These are phyloP conservation scores for Caradrina kadenii DNA, from an alignment of 2,888 invertebrate genomes.

Conservation along the genomic window DNA sequence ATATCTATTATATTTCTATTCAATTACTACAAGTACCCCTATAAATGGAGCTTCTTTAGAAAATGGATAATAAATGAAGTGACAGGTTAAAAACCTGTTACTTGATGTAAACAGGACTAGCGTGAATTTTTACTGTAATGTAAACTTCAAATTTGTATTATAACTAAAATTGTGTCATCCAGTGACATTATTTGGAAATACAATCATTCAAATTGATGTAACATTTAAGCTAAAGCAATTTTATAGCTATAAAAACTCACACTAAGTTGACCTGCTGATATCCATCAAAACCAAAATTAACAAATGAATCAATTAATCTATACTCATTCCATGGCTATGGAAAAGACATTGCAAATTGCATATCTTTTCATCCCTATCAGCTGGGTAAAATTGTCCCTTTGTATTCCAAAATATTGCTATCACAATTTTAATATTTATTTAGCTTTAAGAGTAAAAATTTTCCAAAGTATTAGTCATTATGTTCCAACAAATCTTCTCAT, in stretches of 20 bases:
- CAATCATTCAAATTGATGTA: no score
- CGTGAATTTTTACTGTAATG: no score
- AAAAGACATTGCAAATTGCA: background rate
- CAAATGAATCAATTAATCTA: background rate
- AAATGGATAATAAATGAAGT: background rate
- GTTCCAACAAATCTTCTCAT: no score
- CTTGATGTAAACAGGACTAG: no score
- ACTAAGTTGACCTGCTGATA: background rate
- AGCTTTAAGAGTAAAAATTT: no score
- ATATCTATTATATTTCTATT: background rate
- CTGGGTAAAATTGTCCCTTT: background rate
- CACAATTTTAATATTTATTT: no score
- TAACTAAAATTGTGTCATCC: no score
- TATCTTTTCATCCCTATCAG: background rate
- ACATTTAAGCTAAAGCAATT: no score
- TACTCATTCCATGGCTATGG: background rate
- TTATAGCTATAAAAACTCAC: no score
- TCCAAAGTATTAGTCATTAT: no score
- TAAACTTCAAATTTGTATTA: no score
- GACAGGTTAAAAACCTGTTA: constrained; percentile 7
- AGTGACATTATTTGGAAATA: no score
- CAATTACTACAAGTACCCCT: background rate
- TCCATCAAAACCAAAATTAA: background rate
- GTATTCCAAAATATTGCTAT: background rate
- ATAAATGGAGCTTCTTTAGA: background rate